phyloP scores from a whole-genome alignment of 2,113 vertebrate genomes.

The Gymnocephalus cernua region DNA sequence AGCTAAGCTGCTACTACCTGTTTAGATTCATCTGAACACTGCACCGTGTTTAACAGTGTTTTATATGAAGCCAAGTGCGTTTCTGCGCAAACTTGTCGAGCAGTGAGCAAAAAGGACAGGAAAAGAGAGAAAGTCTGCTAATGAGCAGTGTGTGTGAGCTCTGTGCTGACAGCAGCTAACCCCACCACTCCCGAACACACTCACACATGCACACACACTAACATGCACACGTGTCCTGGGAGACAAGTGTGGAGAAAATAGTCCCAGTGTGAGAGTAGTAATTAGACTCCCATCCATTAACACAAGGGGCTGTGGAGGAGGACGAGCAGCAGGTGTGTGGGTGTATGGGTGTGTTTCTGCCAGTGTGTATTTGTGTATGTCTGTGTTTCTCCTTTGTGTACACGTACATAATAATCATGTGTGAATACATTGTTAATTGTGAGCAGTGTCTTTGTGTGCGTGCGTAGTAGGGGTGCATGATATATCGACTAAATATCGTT shows the following conservation, averaged over 20 bases:
- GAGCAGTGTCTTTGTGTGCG: slow-evolving; percentile 36
- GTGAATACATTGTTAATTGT: slow-evolving; percentile 56
- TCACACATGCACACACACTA: slow-evolving; percentile 24
- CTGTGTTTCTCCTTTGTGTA: slow-evolving; percentile 55
- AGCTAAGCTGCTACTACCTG: slow-evolving; percentile 30
- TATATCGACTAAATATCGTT: no score
- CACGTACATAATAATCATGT: slow-evolving; percentile 63
- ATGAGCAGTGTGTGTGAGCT: slow-evolving; percentile 76
- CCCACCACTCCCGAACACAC: slow-evolving; percentile 55
- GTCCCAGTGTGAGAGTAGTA: slow-evolving; percentile 80
- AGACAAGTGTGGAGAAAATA: slow-evolving; percentile 73
- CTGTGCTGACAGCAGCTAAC: slow-evolving; percentile 69
- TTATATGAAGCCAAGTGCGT: slow-evolving; percentile 37
- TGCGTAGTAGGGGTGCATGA: neutral
- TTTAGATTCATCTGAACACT: slow-evolving; percentile 43
- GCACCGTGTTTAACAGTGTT: slow-evolving; percentile 55
- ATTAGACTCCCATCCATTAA: slow-evolving; percentile 90
- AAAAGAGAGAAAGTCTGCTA: slow-evolving; percentile 74
- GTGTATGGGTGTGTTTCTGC: slow-evolving; percentile 62
- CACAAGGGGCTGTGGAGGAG: slow-evolving; percentile 83
- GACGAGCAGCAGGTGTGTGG: slow-evolving; percentile 79
- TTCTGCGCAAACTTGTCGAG: slow-evolving; percentile 38
- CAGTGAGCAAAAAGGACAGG: slow-evolving; percentile 43
- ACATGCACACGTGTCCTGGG: slow-evolving; percentile 61
- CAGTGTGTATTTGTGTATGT: slow-evolving; percentile 55